These are phyloP conservation scores for Mythimna pallens DNA, from an alignment of 2,888 invertebrate species.

Conservation along the genomic window DNA sequence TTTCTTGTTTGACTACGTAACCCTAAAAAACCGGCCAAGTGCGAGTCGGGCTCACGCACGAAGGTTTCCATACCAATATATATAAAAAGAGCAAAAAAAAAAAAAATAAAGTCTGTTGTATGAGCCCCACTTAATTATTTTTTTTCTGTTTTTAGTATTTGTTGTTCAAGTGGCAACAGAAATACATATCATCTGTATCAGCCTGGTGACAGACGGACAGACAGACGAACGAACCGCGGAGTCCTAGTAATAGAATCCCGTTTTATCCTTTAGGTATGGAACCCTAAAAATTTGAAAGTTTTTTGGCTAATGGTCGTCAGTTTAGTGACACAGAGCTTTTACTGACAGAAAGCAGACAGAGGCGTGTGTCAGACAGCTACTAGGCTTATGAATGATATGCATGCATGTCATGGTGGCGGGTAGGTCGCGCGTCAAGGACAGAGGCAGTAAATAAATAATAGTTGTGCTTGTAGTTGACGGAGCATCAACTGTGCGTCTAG, in stretches of 20 bases:
- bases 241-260: no score
- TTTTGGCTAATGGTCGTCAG: conserved; percentile 15
- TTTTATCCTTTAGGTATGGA: no score
- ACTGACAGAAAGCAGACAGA: conserved; percentile 29
- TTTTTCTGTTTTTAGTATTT: no score
- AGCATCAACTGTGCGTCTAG: background rate
- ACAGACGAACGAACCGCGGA: no score
- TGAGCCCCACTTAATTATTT: no score
- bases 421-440: conserved; percentile 52
- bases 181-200: no score
- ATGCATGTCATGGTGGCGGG: conserved; percentile 20
- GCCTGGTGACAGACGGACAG: no score
- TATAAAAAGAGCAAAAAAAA: no score
- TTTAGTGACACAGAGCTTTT: conserved; percentile 23
- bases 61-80: no score
- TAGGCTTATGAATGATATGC: conserved; percentile 44
- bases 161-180: no score
- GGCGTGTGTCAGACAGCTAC: conserved; percentile 44
- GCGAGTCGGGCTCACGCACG: no score
- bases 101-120: no score
- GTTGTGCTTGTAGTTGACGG: background rate
- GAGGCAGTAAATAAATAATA: conserved; percentile 36
- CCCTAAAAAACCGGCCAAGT: background rate
- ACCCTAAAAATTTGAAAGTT: background rate
- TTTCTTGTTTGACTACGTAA: background rate